Conservation (phyloP, 2,113 vertebrate species). For the Oostethus manadensis region DNA sequence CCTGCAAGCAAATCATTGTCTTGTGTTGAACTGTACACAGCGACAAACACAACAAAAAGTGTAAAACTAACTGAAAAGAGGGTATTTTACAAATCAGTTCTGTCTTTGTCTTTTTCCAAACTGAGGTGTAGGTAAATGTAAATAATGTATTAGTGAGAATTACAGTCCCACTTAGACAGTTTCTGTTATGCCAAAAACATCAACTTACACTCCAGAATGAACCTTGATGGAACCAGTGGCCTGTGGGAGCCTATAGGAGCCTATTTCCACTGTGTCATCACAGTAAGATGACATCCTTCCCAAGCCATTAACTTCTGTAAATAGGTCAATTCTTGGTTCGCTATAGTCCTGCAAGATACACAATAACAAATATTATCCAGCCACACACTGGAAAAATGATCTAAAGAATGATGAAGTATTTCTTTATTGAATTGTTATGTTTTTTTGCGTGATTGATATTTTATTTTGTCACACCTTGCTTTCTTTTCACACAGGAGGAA, state of each 20-base stretch:
- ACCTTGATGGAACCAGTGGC: slow-evolving; percentile 90
- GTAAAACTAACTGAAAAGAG: background rate
- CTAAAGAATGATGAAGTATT: too few relatives aligned
- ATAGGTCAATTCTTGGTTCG: slow-evolving; percentile 84
- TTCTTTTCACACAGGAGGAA: too few relatives aligned
- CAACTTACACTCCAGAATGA: slow-evolving; percentile 88
- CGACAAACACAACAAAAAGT: background rate
- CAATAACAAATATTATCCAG: background rate
- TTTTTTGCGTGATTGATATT: too few relatives aligned
- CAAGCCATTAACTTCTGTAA: slow-evolving; percentile 82
- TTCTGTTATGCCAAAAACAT: background rate
- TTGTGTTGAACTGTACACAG: background rate
- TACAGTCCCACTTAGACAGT: background rate
- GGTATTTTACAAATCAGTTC: background rate
- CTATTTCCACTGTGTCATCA: slow-evolving; percentile 80
- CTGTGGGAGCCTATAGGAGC: slow-evolving; percentile 79
- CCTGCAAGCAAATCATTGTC: background rate
- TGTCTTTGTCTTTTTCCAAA: background rate
- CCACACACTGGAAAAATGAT: too few relatives aligned
- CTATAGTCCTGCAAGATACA: slow-evolving; percentile 82
- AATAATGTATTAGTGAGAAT: background rate
- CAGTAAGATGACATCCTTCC: slow-evolving; percentile 79
- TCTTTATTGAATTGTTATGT: too few relatives aligned
- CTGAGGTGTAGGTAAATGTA: background rate
- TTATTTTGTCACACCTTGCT: too few relatives aligned